These are phyloP conservation scores for Petrosia ficiformis DNA, from an alignment of 37 sponge, comb jelly and placozoan genomes.

Conservation along the genomic window DNA sequence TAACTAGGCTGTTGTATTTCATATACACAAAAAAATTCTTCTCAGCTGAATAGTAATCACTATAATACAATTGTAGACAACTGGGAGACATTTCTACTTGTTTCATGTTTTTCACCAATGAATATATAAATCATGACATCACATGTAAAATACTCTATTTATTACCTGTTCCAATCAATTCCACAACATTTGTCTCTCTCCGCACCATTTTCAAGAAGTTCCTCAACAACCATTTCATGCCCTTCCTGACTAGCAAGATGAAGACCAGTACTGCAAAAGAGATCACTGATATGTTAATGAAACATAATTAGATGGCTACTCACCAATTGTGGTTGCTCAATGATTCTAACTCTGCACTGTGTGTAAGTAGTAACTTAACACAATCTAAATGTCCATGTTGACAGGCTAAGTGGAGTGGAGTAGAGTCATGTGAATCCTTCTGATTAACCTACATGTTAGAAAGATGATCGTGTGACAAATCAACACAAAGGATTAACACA, in stretches of 20 bases:
- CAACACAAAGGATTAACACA: too few species aligned
- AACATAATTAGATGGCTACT: conserved; percentile 6
- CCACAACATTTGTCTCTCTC: conserved; percentile 5
- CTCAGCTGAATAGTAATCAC: too few species aligned
- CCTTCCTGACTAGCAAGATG: conserved; percentile 54
- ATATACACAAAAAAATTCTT: too few species aligned
- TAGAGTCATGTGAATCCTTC: conserved; percentile 11
- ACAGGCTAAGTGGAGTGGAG: conserved; percentile 63
- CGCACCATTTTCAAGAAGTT: conserved; percentile 46
- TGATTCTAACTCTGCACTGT: conserved; percentile 23
- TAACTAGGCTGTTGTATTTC: too few species aligned
- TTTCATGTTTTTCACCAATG: too few species aligned
- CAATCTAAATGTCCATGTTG: conserved; percentile 37
- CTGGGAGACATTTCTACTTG: too few species aligned
- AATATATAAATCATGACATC: too few species aligned
- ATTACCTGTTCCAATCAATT: too few species aligned
- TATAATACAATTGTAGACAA: too few species aligned
- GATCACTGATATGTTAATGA: background rate
- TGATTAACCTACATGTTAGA: too few species aligned
- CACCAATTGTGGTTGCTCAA: conserved; percentile 12
- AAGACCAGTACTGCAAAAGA: conserved; percentile 34
- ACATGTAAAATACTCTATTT: too few species aligned
- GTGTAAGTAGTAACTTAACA: conserved; percentile 30
- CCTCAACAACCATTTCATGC: conserved; percentile 6
- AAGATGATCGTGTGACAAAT: too few species aligned